Percentiles rank a stretch among this genome's conserved stretches.
Conservation (phyloP, 2,888 invertebrate genomes). For the Zonitis immaculata region DNA sequence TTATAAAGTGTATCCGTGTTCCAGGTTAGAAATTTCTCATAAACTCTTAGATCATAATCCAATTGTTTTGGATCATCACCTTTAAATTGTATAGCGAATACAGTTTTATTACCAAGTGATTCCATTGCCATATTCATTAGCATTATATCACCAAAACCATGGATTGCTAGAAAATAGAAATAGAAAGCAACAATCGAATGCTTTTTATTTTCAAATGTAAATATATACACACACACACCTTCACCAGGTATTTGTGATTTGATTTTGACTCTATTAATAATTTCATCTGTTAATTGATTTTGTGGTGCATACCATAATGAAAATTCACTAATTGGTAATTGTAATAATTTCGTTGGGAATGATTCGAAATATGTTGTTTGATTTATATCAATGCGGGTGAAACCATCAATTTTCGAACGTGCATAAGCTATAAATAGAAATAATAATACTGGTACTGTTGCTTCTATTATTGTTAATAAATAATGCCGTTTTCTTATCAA, state of each 20-base stretch:
- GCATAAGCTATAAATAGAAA: slow-evolving; percentile 43
- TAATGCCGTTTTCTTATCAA: slow-evolving; percentile 42
- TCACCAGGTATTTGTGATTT: slow-evolving; percentile 36
- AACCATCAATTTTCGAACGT: slow-evolving; percentile 37
- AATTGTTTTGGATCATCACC: slow-evolving; percentile 27
- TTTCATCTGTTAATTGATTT: slow-evolving; percentile 32
- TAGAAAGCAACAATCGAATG: no score
- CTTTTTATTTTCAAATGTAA: not conserved
- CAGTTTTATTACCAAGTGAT: not conserved
- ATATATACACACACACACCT: slow-evolving; percentile 31
- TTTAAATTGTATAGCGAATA: slow-evolving; percentile 2
- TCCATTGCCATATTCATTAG: not conserved
- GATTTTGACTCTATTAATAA: slow-evolving; percentile 36
- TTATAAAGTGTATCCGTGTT: slow-evolving; percentile 29
- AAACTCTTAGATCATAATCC: slow-evolving; percentile 37
- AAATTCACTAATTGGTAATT: slow-evolving; percentile 21
- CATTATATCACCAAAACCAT: slow-evolving; percentile 2
- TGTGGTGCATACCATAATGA: slow-evolving; percentile 38
- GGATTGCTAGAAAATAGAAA: not conserved
- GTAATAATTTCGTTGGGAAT: slow-evolving; percentile 11
- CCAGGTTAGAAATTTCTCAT: slow-evolving; percentile 31
- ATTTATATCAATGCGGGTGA: slow-evolving; percentile 37
- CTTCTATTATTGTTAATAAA: slow-evolving; percentile 39
- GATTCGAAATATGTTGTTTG: slow-evolving; percentile 32
- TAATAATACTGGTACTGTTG: slow-evolving; percentile 38